phyloP scores from a whole-genome alignment of 2,113 vertebrate genomes.

The Penelope pileata region DNA sequence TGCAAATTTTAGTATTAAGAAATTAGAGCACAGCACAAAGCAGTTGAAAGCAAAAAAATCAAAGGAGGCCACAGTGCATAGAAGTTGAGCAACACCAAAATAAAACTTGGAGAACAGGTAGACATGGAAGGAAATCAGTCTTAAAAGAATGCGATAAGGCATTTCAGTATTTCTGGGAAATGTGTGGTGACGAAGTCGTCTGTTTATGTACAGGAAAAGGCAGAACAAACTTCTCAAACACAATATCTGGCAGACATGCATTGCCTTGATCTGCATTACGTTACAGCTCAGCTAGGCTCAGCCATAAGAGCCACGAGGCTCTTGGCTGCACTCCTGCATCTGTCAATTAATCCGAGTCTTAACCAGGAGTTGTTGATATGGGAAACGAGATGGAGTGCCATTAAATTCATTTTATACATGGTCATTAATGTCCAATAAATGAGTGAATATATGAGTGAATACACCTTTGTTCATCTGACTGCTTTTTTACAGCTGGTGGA shows the following conservation, averaged over 20 bases:
- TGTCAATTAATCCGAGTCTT: slow-evolving; percentile 13
- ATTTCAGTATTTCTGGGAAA: slow-evolving; percentile 46
- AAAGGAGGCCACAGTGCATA: not conserved
- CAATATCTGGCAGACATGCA: slow-evolving; percentile 34
- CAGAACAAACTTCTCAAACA: slow-evolving; percentile 49
- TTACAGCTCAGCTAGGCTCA: slow-evolving; percentile 8
- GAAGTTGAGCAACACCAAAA: not conserved
- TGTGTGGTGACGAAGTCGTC: not conserved
- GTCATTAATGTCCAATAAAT: slow-evolving; percentile 10
- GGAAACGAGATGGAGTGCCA: slow-evolving; percentile 6
- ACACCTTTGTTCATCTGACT: not conserved
- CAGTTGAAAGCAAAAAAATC: not conserved
- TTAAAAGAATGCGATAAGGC: slow-evolving; percentile 39
- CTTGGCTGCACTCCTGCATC: slow-evolving; percentile 5
- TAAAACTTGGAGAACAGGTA: slow-evolving; percentile 31
- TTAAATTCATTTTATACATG: not conserved
- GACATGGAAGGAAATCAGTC: slow-evolving; percentile 45
- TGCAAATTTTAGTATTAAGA: not conserved
- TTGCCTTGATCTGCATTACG: slow-evolving; percentile 7
- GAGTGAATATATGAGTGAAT: not conserved
- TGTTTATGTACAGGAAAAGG: slow-evolving; percentile 47
- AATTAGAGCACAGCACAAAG: not conserved
- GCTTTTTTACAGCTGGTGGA: not conserved
- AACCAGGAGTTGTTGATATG: not conserved
- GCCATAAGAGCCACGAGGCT: not conserved